Evolutionary conservation across 2,888 invertebrate genomes (phyloP).

Genomic region (Anodontia alba): DNA sequence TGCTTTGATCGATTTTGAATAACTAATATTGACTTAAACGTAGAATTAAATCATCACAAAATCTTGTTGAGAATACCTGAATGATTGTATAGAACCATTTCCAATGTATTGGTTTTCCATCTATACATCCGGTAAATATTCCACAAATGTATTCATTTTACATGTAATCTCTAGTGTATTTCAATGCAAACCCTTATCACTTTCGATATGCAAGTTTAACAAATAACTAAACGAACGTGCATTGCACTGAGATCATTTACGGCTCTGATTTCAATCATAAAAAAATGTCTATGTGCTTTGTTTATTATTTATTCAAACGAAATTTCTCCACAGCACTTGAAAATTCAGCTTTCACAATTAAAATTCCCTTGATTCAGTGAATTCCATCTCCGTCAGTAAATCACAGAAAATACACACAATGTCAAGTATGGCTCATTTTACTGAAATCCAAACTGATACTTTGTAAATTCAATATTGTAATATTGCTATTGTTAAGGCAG

Average conservation of each 20-base stretch:
- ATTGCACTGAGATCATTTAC: not conserved
- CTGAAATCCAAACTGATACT: not conserved
- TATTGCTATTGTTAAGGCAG: not conserved
- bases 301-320: not conserved
- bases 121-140: not conserved
- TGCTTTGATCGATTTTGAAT: not conserved
- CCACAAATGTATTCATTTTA: not conserved
- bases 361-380: not conserved
- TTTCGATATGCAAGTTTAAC: too few relatives aligned
- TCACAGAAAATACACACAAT: not conserved
- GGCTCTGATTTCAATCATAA: not conserved
- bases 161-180: not conserved
- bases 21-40: not conserved
- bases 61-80: constrained; percentile 4
- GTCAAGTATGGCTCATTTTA: not conserved
- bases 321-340: not conserved
- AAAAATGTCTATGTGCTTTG: not conserved
- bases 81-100: not conserved
- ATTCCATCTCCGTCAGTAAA: not conserved
- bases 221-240: not conserved
- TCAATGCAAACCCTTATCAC: too few relatives aligned
- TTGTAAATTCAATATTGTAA: not conserved
- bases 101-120: not conserved
- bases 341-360: not conserved
- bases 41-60: not conserved